A percentile compares a stretch with the other conserved stretches of the same genome.
These are phyloP conservation scores for Ptilorrhoa leucosticta DNA, from an alignment of 2,113 vertebrate species.

Conservation along the genomic window DNA sequence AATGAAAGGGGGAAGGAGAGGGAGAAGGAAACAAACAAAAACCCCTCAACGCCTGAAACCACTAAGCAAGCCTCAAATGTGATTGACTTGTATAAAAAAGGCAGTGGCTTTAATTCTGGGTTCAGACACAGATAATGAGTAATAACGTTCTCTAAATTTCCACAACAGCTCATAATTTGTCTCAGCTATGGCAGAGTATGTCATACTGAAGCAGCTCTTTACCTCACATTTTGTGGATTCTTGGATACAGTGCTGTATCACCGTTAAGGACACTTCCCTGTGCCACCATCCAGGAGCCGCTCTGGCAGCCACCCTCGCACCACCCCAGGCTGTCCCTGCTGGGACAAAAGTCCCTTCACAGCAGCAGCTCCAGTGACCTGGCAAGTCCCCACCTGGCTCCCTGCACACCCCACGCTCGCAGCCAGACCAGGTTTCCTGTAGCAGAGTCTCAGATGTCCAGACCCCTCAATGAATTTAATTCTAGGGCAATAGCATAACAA, in stretches of 20 bases:
- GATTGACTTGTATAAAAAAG: neutral
- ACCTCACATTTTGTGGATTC: neutral
- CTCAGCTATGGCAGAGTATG: neutral
- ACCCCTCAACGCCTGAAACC: neutral
- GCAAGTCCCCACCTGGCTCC: too few relatives aligned
- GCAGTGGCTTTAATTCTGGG: neutral
- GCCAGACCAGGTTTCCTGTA: neutral
- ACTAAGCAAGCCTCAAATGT: neutral
- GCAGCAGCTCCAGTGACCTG: neutral
- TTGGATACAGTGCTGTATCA: too few relatives aligned
- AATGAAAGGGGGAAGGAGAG: neutral
- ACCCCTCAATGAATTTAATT: neutral
- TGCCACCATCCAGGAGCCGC: neutral
- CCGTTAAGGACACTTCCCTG: too few relatives aligned
- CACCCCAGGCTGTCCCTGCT: too few relatives aligned
- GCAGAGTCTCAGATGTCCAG: too few relatives aligned
- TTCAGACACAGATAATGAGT: neutral
- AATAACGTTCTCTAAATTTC: neutral
- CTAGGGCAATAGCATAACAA: too few relatives aligned
- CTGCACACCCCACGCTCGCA: neutral
- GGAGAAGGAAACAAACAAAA: neutral
- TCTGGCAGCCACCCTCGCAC: neutral
- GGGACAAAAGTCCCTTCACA: neutral
- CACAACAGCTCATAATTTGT: neutral
- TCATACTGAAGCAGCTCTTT: neutral